Evolutionary conservation across 2,888 invertebrate genomes (phyloP).

Genomic region (Criorhina ranunculi): DNA sequence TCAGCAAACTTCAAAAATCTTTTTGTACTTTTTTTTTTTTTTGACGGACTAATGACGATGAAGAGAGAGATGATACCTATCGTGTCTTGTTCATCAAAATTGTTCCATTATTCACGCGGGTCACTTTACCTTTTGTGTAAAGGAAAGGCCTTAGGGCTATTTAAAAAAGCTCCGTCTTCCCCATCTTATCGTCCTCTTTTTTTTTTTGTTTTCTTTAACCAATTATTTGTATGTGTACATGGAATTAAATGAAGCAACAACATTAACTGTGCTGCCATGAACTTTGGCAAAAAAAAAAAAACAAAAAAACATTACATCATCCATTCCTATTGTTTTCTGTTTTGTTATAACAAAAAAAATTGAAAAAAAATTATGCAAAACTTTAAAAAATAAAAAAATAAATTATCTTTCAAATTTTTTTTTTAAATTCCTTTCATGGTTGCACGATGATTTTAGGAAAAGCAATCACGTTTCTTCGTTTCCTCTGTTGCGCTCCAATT

Average conservation of each 20-base stretch:
- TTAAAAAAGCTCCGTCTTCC: slow-evolving; percentile 4
- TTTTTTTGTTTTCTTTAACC: neutral
- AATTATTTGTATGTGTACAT: slow-evolving; percentile 7
- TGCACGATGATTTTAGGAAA: slow-evolving; percentile 31
- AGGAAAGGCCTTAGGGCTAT: slow-evolving; percentile 13
- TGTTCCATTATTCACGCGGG: slow-evolving; percentile 46
- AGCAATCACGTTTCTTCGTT: slow-evolving; percentile 62
- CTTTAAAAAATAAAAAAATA: neutral
- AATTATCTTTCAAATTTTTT: neutral
- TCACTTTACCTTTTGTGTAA: slow-evolving; percentile 6
- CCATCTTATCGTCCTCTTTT: neutral
- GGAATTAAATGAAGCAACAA: slow-evolving; percentile 1
- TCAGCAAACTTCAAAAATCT: slow-evolving; percentile 37
- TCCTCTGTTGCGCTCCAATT: slow-evolving; percentile 70
- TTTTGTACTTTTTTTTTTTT: too few species aligned
- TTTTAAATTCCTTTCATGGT: slow-evolving; percentile 14
- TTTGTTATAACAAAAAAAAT: neutral
- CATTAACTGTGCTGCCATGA: slow-evolving; percentile 33
- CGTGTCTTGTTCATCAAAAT: slow-evolving; percentile 56
- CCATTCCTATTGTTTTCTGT: neutral
- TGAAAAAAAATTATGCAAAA: slow-evolving; percentile 1
- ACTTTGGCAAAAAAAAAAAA: slow-evolving; percentile 20
- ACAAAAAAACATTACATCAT: slow-evolving; percentile 29
- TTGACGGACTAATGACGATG: slow-evolving; percentile 25
- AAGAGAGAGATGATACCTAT: slow-evolving; percentile 31